Conservation (phyloP, 2,797 vertebrate species). For the Parotocinclus haroldoi region DNA sequence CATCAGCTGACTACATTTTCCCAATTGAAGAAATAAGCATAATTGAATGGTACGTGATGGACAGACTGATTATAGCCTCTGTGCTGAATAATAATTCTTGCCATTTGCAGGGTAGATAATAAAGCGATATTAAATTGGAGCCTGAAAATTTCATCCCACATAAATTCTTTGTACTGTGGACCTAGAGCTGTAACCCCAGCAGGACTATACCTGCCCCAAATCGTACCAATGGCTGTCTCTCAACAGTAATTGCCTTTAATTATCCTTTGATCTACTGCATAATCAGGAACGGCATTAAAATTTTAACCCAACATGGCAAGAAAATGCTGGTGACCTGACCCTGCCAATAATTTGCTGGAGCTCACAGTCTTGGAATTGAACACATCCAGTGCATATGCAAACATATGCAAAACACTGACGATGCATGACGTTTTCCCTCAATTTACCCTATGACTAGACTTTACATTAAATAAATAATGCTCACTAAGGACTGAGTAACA, state of each 20-base stretch:
- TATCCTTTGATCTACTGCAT: neutral
- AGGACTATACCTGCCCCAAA: slow-evolving; percentile 3
- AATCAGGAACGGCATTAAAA: neutral
- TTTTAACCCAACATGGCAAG: neutral
- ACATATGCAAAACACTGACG: no score
- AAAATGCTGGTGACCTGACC: neutral
- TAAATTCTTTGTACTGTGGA: neutral
- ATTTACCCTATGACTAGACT: no score
- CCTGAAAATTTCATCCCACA: slow-evolving; percentile 15
- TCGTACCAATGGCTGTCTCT: neutral
- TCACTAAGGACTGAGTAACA: no score
- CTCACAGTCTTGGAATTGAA: slow-evolving; percentile 8
- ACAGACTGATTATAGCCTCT: slow-evolving; percentile 24
- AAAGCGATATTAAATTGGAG: neutral
- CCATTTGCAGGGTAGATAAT: neutral
- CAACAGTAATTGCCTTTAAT: slow-evolving; percentile 33
- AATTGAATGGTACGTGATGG: slow-evolving; percentile 25
- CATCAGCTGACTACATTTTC: slow-evolving; percentile 26
- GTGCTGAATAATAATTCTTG: slow-evolving; percentile 5
- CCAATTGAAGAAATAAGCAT: slow-evolving; percentile 22
- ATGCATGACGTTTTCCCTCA: no score
- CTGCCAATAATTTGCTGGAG: slow-evolving; percentile 13
- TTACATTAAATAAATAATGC: no score
- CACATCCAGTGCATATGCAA: neutral
- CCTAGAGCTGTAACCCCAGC: neutral